phyloP scores from a whole-genome alignment of 1,140 invertebrate genomes.

The Lepidostoma basale region DNA sequence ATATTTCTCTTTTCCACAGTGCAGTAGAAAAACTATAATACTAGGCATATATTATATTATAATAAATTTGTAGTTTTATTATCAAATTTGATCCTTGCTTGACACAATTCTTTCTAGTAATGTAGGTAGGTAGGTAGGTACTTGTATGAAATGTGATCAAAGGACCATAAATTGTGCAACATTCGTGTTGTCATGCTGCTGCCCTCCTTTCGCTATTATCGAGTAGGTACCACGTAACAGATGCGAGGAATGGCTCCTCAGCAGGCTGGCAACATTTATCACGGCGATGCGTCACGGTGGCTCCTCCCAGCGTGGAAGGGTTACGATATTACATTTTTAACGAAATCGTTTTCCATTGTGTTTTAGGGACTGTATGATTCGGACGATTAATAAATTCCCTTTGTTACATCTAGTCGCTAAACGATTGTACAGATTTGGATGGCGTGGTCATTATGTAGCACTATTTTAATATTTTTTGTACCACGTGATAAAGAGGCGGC shows the following conservation, averaged over 20 bases:
- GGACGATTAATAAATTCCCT: slow-evolving; percentile 33
- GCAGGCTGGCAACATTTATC: slow-evolving; percentile 34
- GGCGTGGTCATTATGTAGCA: slow-evolving; percentile 15
- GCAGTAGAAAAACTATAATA: too few species aligned
- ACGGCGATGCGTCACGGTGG: slow-evolving; percentile 25
- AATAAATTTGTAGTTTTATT: too few species aligned
- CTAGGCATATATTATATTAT: too few species aligned
- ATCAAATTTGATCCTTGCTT: too few species aligned
- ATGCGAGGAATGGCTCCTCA: slow-evolving; percentile 29
- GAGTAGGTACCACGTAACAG: slow-evolving; percentile 15
- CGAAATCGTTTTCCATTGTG: slow-evolving; percentile 31
- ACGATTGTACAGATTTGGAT: slow-evolving; percentile 18
- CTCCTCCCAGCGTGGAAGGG: slow-evolving; percentile 31
- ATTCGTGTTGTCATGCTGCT: slow-evolving; percentile 10
- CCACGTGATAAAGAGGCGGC: slow-evolving; percentile 1
- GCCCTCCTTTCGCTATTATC: slow-evolving; percentile 13
- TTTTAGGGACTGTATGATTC: slow-evolving; percentile 29
- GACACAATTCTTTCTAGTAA: too few species aligned
- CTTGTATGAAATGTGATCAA: too few species aligned
- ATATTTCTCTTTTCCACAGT: too few species aligned
- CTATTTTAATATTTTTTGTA: slow-evolving; percentile 28
- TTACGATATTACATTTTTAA: slow-evolving; percentile 32
- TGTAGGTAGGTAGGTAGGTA: too few species aligned
- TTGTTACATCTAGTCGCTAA: slow-evolving; percentile 24
- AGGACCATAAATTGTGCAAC: background rate